These are phyloP conservation scores for Onychostruthus taczanowskii DNA, from an alignment of 2,113 vertebrate species.

Conservation along the genomic window DNA sequence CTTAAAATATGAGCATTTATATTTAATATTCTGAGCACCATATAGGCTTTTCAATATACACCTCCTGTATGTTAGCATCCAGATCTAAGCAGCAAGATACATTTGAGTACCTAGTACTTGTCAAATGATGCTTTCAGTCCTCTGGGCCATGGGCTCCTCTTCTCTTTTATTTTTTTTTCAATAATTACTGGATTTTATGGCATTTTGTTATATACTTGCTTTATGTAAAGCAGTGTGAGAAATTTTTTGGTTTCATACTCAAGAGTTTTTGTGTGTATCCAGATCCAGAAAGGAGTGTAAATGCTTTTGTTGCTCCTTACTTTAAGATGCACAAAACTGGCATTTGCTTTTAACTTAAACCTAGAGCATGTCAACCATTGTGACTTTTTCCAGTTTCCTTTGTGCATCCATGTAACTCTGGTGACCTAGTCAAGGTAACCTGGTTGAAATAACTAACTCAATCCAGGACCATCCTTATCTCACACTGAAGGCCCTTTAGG, in stretches of 20 bases:
- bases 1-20: background rate
- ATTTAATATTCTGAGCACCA: background rate
- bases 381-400: background rate
- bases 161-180: no score
- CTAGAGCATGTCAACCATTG: background rate
- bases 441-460: background rate
- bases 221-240: background rate
- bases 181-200: background rate
- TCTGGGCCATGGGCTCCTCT: background rate
- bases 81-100: background rate
- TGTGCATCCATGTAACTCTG: background rate
- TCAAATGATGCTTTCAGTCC: background rate
- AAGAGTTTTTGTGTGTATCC: background rate
- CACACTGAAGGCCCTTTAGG: background rate
- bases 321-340: background rate
- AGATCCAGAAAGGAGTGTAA: background rate
- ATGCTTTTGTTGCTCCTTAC: background rate
- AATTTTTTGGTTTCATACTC: background rate
- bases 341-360: background rate
- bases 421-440: background rate
- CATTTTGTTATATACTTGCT: background rate
- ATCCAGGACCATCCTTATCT: background rate
- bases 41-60: accelerated
- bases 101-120: background rate
- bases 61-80: background rate